These are phyloP conservation scores for Corythornis madagascariensis DNA, from an alignment of 2,113 vertebrate species.

Conservation along the genomic window DNA sequence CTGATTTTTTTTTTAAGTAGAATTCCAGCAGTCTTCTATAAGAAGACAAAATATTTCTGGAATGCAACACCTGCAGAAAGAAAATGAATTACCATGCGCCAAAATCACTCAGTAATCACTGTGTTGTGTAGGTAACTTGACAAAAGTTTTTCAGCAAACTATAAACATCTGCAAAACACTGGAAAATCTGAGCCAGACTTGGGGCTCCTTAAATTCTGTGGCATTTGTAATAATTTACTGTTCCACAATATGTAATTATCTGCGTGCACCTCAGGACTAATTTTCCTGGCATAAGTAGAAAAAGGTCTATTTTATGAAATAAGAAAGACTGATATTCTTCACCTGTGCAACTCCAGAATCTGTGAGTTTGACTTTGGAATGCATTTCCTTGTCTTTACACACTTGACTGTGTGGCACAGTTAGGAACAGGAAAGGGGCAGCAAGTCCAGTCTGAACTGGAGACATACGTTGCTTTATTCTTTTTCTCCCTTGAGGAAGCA, in stretches of 20 bases:
- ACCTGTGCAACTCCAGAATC: background rate
- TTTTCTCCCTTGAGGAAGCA: background rate
- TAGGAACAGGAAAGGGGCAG: background rate
- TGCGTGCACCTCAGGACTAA: conserved; percentile 58
- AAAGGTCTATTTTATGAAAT: background rate
- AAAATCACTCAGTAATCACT: background rate
- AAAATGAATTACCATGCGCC: conserved; percentile 37
- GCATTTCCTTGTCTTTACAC: background rate
- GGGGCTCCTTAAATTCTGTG: conserved; percentile 34
- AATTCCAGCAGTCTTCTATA: conserved; percentile 69
- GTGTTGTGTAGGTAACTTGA: conserved; percentile 48
- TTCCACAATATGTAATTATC: conserved; percentile 55
- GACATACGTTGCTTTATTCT: background rate
- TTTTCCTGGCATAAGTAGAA: conserved; percentile 58
- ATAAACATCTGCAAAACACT: conserved; percentile 61
- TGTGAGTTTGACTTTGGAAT: background rate
- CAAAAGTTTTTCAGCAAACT: conserved; percentile 27
- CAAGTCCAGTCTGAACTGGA: background rate
- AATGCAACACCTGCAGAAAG: conserved; percentile 74
- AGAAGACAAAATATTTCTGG: conserved; percentile 73
- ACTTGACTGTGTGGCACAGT: background rate
- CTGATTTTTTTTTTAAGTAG: conserved; percentile 36
- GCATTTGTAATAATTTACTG: conserved; percentile 39
- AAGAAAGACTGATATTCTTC: conserved; percentile 20
- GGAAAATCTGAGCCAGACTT: conserved; percentile 35